phyloP scores from a whole-genome alignment of 2,888 invertebrate species.

The Nineta flava region DNA sequence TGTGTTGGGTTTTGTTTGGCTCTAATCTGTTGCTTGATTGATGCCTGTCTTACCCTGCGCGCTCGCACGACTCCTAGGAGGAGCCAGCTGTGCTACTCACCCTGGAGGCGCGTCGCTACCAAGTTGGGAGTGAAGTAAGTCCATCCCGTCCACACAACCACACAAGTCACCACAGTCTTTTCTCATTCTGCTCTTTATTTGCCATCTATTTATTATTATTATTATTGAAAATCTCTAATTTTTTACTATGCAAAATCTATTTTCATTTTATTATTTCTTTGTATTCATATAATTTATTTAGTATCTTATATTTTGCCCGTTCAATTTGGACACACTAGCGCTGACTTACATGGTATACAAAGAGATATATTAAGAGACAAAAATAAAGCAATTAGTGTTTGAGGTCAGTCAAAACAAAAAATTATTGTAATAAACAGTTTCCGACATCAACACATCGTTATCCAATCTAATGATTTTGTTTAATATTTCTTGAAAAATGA shows the following conservation, averaged over 20 bases:
- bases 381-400: too few species aligned
- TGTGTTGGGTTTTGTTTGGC: slow-evolving; percentile 17
- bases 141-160: slow-evolving; percentile 21
- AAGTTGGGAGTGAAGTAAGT: slow-evolving; percentile 94
- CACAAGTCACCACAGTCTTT: slow-evolving; percentile 10
- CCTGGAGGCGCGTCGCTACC: slow-evolving; percentile 87
- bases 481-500: too few species aligned
- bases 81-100: slow-evolving; percentile 69
- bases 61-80: slow-evolving; percentile 28
- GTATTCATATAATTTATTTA: slow-evolving; percentile 9
- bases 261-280: slow-evolving; percentile 10
- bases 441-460: too few species aligned
- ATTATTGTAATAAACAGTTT: too few species aligned
- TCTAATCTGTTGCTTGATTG: slow-evolving; percentile 32
- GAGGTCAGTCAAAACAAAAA: too few species aligned
- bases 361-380: too few species aligned
- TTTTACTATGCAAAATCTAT: slow-evolving; percentile 11
- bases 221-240: too few species aligned
- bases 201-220: too few species aligned
- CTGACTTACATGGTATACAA: too few species aligned
- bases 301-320: not conserved
- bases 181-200: slow-evolving; percentile 16
- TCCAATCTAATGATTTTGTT: too few species aligned
- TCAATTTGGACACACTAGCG: too few species aligned
- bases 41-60: slow-evolving; percentile 23